Evolutionary conservation across 23 tunicate species (phyloP).

Genomic region (Clavelina lepadiformis): DNA sequence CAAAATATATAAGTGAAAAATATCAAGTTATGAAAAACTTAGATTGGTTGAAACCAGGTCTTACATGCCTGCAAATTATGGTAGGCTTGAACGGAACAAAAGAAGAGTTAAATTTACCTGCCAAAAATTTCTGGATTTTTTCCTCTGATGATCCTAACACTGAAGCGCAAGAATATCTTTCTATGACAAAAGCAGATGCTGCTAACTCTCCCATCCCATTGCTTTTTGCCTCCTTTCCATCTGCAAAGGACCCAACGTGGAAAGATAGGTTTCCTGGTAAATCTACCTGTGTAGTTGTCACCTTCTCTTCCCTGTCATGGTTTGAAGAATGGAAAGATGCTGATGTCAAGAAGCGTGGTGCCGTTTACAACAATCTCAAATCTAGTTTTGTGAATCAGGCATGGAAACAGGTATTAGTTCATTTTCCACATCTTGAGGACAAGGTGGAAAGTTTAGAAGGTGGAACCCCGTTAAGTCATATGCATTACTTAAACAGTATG

Average conservation of each 20-base stretch:
- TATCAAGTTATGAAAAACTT: slow-evolving; percentile 19
- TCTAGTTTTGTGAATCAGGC: slow-evolving; percentile 53
- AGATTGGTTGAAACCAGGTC: slow-evolving; percentile 10
- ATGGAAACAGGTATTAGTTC: slow-evolving; percentile 46
- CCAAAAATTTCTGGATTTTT: slow-evolving; percentile 68
- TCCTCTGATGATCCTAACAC: slow-evolving; percentile 18
- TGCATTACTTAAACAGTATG: slow-evolving; percentile 47
- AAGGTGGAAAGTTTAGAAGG: slow-evolving; percentile 55
- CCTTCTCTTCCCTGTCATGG: slow-evolving; percentile 56
- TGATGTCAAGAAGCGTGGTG: slow-evolving; percentile 32
- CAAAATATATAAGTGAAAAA: slow-evolving; percentile 12
- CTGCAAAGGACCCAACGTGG: slow-evolving; percentile 81
- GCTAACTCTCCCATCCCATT: slow-evolving; percentile 41
- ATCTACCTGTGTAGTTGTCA: slow-evolving; percentile 68
- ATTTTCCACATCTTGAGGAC: slow-evolving; percentile 58
- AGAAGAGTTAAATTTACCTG: slow-evolving; percentile 38
- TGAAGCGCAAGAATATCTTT: slow-evolving; percentile 22
- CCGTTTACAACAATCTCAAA: slow-evolving; percentile 48
- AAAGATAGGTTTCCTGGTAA: slow-evolving; percentile 63
- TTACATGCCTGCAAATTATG: slow-evolving; percentile 65
- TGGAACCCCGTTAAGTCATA: slow-evolving; percentile 78
- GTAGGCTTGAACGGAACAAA: slow-evolving; percentile 78
- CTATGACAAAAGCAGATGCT: slow-evolving; percentile 56
- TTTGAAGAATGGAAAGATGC: slow-evolving; percentile 72
- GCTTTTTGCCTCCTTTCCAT: slow-evolving; percentile 81